Conservation (phyloP, 2,888 invertebrate genomes). For the Synergus laeviventris region DNA sequence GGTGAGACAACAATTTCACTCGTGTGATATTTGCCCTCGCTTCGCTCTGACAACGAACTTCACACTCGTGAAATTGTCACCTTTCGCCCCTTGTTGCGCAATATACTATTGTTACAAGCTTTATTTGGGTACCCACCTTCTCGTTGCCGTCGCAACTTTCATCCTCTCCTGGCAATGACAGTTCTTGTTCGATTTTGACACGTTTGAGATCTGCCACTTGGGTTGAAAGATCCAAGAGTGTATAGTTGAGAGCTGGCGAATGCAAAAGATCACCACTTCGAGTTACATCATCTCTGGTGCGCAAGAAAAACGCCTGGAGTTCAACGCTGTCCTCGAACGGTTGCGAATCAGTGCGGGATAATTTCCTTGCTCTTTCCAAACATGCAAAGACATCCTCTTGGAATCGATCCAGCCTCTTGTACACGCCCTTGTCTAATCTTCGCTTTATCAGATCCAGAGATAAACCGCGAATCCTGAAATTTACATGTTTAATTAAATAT, state of each 20-base stretch:
- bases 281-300: conserved; percentile 84
- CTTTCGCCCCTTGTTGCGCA: too few relatives aligned
- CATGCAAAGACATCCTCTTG: conserved; percentile 98
- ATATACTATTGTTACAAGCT: too few relatives aligned
- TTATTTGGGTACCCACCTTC: conserved; percentile 60
- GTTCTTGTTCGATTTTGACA: conserved; percentile 85
- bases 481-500: background rate
- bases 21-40: too few relatives aligned
- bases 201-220: conserved; percentile 87
- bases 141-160: conserved; percentile 78
- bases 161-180: conserved; percentile 82
- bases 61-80: too few relatives aligned
- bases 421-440: conserved; percentile 92
- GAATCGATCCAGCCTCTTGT: conserved; percentile 94
- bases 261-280: conserved; percentile 86
- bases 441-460: conserved; percentile 96
- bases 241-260: conserved; percentile 92
- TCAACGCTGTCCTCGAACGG: conserved; percentile 97
- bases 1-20: too few relatives aligned
- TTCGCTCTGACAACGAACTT: too few relatives aligned
- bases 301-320: conserved; percentile 93
- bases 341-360: conserved; percentile 94
- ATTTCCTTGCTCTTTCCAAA: conserved; percentile 90
- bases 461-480: conserved; percentile 84
- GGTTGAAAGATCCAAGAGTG: conserved; percentile 84